phyloP scores from a whole-genome alignment of 2,888 invertebrate species.

The Eugnorisma glareosa region DNA sequence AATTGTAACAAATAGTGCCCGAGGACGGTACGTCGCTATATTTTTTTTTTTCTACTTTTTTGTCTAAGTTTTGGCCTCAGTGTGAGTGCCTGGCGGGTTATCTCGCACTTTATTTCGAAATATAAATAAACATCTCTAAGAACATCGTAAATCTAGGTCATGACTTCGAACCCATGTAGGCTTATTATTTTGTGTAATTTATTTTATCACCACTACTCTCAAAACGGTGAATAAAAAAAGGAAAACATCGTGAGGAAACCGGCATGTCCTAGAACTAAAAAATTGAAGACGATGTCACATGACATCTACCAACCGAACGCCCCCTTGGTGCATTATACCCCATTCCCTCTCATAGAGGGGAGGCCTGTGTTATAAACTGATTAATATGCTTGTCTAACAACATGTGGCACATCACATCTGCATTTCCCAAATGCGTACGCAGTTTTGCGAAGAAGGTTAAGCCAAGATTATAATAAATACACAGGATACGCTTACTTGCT shows the following conservation, averaged over 20 bases:
- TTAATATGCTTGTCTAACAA: not conserved
- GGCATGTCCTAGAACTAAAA: not conserved
- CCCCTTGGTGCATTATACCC: not conserved
- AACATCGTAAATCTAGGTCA: not conserved
- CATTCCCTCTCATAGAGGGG: not conserved
- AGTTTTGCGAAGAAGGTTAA: not conserved
- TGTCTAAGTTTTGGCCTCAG: not conserved
- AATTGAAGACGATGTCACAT: not conserved
- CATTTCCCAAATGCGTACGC: not conserved
- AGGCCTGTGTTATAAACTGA: not conserved
- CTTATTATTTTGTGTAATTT: not conserved
- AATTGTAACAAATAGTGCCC: slow-evolving; percentile 71
- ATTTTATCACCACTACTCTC: not conserved
- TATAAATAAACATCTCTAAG: not conserved
- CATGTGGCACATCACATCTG: not conserved
- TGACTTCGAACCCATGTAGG: not conserved
- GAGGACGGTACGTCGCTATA: slow-evolving; percentile 10
- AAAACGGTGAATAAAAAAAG: not conserved
- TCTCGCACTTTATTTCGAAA: no score
- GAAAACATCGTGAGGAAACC: not conserved
- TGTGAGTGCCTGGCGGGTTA: not conserved
- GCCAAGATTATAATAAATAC: not conserved
- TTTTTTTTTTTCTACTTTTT: slow-evolving; percentile 24
- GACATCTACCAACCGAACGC: not conserved
- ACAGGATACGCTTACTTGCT: not conserved